Evolutionary conservation across 2,113 vertebrate genomes (phyloP).

Genomic region (Camelus bactrianus): DNA sequence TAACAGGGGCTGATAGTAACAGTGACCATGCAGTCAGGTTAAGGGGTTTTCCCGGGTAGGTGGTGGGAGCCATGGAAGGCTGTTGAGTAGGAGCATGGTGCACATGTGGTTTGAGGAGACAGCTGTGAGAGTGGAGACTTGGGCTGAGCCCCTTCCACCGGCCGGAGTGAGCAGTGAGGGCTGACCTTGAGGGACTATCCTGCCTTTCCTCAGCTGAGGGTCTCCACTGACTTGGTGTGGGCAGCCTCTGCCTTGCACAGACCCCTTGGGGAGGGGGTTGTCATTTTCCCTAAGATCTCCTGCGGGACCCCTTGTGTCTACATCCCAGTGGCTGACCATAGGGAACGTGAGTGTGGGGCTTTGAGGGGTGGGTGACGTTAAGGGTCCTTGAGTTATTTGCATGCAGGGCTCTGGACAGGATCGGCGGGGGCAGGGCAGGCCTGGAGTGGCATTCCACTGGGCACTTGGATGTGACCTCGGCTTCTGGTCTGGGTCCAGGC

Average conservation of each 20-base stretch:
- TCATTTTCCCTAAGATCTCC: not conserved
- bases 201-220: not conserved
- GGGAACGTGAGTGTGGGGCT: not conserved
- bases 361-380: not conserved
- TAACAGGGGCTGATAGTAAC: not conserved
- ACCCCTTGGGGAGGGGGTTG: not conserved
- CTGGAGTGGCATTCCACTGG: constrained; percentile 45
- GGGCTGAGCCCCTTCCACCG: not conserved
- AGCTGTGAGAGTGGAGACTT: not conserved
- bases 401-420: not conserved
- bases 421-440: not conserved
- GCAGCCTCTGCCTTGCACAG: not conserved
- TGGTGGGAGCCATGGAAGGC: not conserved
- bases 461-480: not conserved
- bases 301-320: not conserved
- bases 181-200: not conserved
- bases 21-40: not conserved
- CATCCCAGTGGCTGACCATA: not conserved
- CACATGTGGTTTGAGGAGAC: not conserved
- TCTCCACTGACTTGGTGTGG: not conserved
- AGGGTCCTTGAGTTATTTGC: not conserved
- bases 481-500: not conserved
- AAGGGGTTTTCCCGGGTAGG: not conserved
- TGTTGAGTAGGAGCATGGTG: not conserved
- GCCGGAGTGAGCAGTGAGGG: not conserved